These are phyloP conservation scores for Gallinago stenura DNA, from an alignment of 2,797 vertebrate genomes.

Conservation along the genomic window DNA sequence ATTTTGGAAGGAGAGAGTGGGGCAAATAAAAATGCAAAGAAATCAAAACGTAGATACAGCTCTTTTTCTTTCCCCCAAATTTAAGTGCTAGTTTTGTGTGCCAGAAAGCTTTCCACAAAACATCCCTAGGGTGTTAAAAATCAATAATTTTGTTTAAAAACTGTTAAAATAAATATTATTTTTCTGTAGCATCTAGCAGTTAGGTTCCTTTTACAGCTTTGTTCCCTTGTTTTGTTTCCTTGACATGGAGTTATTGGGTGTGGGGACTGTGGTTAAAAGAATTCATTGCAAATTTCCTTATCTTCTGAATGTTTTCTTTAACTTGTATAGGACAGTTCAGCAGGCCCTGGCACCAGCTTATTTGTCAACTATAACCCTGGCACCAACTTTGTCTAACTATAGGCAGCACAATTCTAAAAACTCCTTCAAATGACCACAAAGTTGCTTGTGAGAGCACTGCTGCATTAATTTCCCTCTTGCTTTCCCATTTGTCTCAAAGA, in stretches of 20 bases:
- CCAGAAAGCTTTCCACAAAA: conserved; percentile 25
- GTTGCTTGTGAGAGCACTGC: conserved; percentile 1
- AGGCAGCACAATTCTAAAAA: not conserved
- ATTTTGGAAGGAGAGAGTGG: not conserved
- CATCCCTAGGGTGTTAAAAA: conserved; percentile 40
- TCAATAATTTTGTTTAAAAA: conserved; percentile 58
- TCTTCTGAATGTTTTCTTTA: not conserved
- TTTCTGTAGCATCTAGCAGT: not conserved
- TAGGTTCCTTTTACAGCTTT: conserved; percentile 5
- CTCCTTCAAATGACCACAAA: conserved; percentile 18
- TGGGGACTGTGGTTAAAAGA: not conserved
- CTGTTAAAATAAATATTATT: conserved; percentile 41
- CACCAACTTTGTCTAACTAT: not conserved
- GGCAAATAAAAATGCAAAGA: conserved; percentile 1
- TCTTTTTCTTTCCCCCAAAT: not conserved
- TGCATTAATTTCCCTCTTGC: not conserved
- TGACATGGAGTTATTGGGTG: not conserved
- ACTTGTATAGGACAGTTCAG: not conserved
- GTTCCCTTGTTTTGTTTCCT: not conserved
- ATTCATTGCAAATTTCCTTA: not conserved
- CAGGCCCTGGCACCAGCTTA: not conserved
- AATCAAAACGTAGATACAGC: not conserved
- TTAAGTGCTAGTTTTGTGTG: conserved; percentile 37
- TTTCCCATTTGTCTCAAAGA: not conserved
- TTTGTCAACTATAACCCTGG: not conserved